Base-by-base conservation (phyloP, 2,797 vertebrate species). In the Ctenopoma kingsleyae region DNA sequence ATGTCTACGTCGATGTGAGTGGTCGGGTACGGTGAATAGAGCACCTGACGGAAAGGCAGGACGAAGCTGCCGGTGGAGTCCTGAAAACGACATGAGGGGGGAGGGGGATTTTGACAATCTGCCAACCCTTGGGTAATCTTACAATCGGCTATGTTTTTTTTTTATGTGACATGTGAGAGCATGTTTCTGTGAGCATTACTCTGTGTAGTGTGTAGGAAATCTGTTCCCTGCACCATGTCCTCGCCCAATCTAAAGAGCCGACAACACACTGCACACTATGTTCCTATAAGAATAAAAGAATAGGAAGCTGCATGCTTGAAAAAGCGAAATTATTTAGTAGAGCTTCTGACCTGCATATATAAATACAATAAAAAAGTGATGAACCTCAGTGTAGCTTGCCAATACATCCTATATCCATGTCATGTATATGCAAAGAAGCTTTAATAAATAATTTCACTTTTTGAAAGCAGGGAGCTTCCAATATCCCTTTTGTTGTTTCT, bases 1-100 rank as follows among this genome's bases (percentile, higher is more conserved):
- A 99, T 95, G 87, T 99, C 98, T 30, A 99, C 96, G 25, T 99
- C 98, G 38, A 99, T 98, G 89, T 99, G 98, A 0, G 98, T 99
- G 78, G 96, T 98, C 8, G 98, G 98, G 73, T 97, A 98, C 0
- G 97, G 96, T 0, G 97, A 97, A 78, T 98, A 99, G 84, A 99
- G 97, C 51, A 99, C 97, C 92, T 99, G 98, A 60, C 97, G 95
- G 87, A 97, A 99, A 4, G 98, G 98, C 58, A 99, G 87, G 36
- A 98, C 97, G 73, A 99, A 98, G 80, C 97, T 99, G 82, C 98
- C 97, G 1, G 96, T 97, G 61, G 97, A 95, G 92, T 99, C 98
- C 98, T 99, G 85, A 68, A 40, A 51, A 48, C 4, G 9, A 10
- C 15, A 10, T 4, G 25, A 27, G 3, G 9, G 13, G 20, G 22